These are phyloP conservation scores for Sardina pilchardus DNA, from an alignment of 2,113 vertebrate species.

Conservation along the genomic window DNA sequence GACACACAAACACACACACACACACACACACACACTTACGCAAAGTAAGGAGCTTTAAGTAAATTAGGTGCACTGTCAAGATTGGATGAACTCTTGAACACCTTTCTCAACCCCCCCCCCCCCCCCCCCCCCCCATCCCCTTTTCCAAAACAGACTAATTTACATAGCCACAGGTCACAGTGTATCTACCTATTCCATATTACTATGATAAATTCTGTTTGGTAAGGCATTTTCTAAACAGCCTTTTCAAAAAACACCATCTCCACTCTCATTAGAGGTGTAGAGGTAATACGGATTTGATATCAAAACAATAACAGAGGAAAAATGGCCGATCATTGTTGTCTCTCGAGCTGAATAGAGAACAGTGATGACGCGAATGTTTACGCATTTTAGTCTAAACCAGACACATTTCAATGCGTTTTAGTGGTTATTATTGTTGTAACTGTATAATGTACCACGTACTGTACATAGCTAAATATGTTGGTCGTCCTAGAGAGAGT, in stretches of 20 bases:
- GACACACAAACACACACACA: background rate
- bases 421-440: background rate
- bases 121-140: background rate
- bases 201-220: background rate
- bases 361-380: background rate
- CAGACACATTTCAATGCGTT: background rate
- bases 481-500: background rate
- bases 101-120: background rate
- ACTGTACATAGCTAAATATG: too few relatives aligned
- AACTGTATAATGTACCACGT: background rate
- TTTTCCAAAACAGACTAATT: background rate
- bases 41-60: background rate
- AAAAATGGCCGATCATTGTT: constrained; percentile 13
- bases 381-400: background rate
- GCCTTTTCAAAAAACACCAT: background rate
- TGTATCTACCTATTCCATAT: background rate
- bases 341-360: background rate
- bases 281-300: background rate
- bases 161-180: background rate
- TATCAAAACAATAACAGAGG: background rate
- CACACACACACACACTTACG: background rate
- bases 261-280: background rate
- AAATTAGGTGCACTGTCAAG: background rate
- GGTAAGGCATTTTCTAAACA: background rate
- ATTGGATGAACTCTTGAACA: background rate